These are phyloP conservation scores for Tribolium madens DNA, from an alignment of 1,140 invertebrate genomes.

Conservation along the genomic window DNA sequence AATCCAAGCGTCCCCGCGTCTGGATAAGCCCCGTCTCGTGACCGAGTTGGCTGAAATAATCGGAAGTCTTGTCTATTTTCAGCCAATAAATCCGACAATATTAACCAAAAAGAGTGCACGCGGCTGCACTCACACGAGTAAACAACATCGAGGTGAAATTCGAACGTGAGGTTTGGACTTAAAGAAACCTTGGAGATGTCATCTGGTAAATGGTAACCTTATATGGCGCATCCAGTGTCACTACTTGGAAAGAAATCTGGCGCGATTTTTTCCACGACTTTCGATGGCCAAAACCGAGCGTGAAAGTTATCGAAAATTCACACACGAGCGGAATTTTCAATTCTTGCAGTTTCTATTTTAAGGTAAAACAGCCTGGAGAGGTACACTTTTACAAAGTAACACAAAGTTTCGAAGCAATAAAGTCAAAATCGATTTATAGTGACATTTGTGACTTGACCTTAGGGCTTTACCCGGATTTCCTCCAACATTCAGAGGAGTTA, in stretches of 20 bases:
- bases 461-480: too few species aligned
- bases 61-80: conserved; percentile 22
- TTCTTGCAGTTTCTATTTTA: too few species aligned
- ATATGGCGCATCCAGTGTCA: conserved; percentile 4
- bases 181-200: conserved; percentile 14
- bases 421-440: too few species aligned
- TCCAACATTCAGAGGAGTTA: too few species aligned
- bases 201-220: conserved; percentile 25
- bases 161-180: conserved; percentile 1
- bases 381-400: too few species aligned
- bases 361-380: too few species aligned
- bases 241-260: neutral
- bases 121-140: conserved; percentile 1
- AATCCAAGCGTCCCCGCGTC: neutral
- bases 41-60: conserved; percentile 19
- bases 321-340: too few species aligned
- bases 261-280: too few species aligned
- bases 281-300: too few species aligned
- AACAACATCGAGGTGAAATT: conserved; percentile 4
- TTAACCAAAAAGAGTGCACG: conserved; percentile 10
- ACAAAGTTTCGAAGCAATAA: too few species aligned
- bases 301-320: too few species aligned
- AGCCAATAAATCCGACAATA: neutral
- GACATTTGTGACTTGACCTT: too few species aligned
- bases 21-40: conserved; percentile 4